Evolutionary conservation across 2,113 vertebrate species (phyloP).

Genomic region (Chloroceryle aenea): DNA sequence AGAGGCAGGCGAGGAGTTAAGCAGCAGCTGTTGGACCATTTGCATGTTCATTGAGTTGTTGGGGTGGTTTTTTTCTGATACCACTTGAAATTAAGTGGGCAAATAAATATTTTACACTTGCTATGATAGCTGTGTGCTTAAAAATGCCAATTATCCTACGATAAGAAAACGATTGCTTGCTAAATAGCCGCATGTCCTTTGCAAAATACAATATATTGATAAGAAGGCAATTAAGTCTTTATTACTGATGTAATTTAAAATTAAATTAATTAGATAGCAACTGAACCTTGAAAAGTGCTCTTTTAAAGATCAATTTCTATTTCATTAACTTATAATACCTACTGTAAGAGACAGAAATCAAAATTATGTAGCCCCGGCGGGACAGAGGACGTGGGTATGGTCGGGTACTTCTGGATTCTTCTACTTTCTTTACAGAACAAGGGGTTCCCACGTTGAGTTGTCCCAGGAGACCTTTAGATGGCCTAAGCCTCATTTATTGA

Average conservation of each 20-base stretch:
- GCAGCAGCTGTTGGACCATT: conserved; percentile 40
- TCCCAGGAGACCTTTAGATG: neutral
- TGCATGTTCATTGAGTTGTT: conserved; percentile 41
- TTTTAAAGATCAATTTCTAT: conserved; percentile 70
- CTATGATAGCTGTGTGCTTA: conserved; percentile 37
- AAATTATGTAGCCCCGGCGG: neutral
- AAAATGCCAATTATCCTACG: conserved; percentile 62
- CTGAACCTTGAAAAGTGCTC: conserved; percentile 69
- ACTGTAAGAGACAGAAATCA: neutral
- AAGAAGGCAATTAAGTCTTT: conserved; percentile 73
- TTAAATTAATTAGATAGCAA: conserved; percentile 73
- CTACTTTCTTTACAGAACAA: neutral
- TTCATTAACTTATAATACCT: conserved; percentile 69
- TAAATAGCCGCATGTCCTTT: conserved; percentile 53
- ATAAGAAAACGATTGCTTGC: neutral
- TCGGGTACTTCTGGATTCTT: neutral
- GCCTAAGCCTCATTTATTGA: neutral
- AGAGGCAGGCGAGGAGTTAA: conserved; percentile 55
- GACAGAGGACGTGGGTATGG: neutral
- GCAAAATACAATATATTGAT: conserved; percentile 70
- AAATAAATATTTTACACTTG: conserved; percentile 71
- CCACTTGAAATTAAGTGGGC: conserved; percentile 62
- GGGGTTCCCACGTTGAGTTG: neutral
- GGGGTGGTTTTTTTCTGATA: neutral
- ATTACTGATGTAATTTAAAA: conserved; percentile 74